Base-by-base conservation (phyloP, 2,888 invertebrate species). In the Horisme vitalbata region DNA sequence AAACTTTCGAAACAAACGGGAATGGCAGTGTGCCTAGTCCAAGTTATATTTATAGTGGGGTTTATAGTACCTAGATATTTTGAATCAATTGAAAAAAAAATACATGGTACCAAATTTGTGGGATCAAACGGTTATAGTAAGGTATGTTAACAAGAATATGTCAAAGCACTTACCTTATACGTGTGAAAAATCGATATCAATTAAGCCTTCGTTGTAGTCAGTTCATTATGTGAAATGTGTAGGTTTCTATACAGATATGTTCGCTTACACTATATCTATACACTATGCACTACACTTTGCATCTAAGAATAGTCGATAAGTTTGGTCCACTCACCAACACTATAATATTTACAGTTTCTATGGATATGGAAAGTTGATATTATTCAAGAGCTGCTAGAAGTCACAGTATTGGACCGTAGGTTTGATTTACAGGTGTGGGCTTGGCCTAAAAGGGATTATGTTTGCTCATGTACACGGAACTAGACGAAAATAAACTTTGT, bases 341-440 rank as follows among this genome's bases (percentile, higher is more conserved):
- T 50, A 59, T 57, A 57, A 58, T 66, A 66, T 66, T 55, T 63
- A 68, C 62, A 57, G 55, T 52, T 45, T 39, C 26, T 59, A 53
- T 45, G 47, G 69, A 70, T 71, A 68, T 74, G 68, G 52, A 59
- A 59, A 55, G 59, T 65, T 75, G 83, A 83, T 84, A 84, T 83
- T 51, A 62, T 15, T 27, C 36, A 58, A 60, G 56, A 26, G 65
- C 70, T 71, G 51, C 48, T 70, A 57, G 65, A 87, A 86, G 84
- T 86, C 87, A 83, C 82, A 75, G 53, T 11, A 57, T 83, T 87
- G 87, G 86, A 78, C 87, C 86, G 49, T 77, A 51, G 63, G 73
- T 65, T 66, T 57, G 61, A 54, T 65, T 63, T n/a, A 53, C 36
- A 47, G 53, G 53, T 65, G 38, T 35, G 45, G 41, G 27, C 41